Base-by-base conservation (phyloP, 2,888 invertebrate genomes). In the Taphrorychus bicolor region DNA sequence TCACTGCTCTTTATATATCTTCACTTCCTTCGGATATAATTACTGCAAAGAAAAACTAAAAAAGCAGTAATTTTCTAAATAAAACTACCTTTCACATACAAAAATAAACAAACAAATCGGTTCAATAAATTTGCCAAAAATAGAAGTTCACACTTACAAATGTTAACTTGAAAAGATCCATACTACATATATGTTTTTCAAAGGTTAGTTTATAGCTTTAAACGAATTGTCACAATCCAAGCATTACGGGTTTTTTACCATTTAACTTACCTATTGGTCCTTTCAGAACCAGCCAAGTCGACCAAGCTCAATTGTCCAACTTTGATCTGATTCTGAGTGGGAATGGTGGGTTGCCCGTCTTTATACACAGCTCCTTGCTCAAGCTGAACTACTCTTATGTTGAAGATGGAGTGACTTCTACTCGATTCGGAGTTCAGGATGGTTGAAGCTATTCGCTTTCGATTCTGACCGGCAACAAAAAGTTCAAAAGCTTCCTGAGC, bases 201-300 rank as follows among this genome's bases (percentile, higher is more conserved):
- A n/a, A n/a, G n/a, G n/a, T n/a, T n/a, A n/a, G n/a, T n/a, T n/a
- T n/a, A n/a, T n/a, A n/a, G n/a, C n/a, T n/a, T n/a, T 24, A 3
- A 54, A 54, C 11, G 23, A 21, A 21, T 14, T 14, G 24, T 24
- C 14, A 22, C 2, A 3, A 11, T 52, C n/a, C n/a, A n/a, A 19
- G 41, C 32, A 5, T 32, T 32, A 7, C 11, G 11, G 11, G 11
- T 7, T 32, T 32, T 7, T 7, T 32, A 32, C 11, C 5, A 32
- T 19, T 52, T n/a, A n/a, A 32, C 41, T 51, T 9, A 59, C 65
- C 65, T 53, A 73, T 91, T 93, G 0, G 94, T 93, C 56, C 97
- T 85, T 82, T 99, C 99, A 76, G 97, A 97, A 5, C 99, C 99
- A 22, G 99, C 99, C 78, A 99, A 87, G 85, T 99, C 99, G 0